phyloP scores from a whole-genome alignment of 2,888 invertebrate genomes.

The Platynereis dumerilii region DNA sequence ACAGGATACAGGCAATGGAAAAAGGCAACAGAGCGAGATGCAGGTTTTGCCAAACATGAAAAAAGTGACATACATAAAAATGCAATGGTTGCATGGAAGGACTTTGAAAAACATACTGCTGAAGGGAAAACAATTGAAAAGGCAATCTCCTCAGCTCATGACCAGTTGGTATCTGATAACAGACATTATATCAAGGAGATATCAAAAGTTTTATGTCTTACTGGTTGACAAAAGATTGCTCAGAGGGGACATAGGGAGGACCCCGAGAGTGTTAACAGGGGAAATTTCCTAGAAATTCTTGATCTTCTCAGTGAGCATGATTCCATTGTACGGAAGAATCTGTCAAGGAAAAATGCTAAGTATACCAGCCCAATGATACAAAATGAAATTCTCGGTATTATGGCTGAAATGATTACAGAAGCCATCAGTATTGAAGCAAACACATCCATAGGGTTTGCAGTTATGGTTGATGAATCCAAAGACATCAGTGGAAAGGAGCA shows the following conservation, averaged over 20 bases:
- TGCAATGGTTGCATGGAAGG: no score
- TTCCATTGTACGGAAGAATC: background rate
- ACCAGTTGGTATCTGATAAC: background rate
- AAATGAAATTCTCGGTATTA: constrained; percentile 1
- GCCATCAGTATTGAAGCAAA: background rate
- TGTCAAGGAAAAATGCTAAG: background rate
- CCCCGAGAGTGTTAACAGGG: background rate
- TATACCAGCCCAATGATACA: background rate
- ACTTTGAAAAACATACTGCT: no score
- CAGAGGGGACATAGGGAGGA: background rate
- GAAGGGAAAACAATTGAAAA: no score
- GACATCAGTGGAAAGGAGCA: constrained; percentile 1
- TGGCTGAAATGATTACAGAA: constrained; percentile 1
- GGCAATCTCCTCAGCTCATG: background rate
- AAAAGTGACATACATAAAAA: no score
- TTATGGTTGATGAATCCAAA: constrained; percentile 6
- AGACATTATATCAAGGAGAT: background rate
- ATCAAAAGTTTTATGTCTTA: background rate
- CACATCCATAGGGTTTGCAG: background rate
- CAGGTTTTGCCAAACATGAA: no score
- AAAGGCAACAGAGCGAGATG: no score
- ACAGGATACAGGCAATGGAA: no score
- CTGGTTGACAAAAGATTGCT: background rate
- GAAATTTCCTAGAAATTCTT: background rate
- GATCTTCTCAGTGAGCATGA: background rate